Evolutionary conservation across 2,113 vertebrate species (phyloP).

Genomic region (Irena cyanogastra): DNA sequence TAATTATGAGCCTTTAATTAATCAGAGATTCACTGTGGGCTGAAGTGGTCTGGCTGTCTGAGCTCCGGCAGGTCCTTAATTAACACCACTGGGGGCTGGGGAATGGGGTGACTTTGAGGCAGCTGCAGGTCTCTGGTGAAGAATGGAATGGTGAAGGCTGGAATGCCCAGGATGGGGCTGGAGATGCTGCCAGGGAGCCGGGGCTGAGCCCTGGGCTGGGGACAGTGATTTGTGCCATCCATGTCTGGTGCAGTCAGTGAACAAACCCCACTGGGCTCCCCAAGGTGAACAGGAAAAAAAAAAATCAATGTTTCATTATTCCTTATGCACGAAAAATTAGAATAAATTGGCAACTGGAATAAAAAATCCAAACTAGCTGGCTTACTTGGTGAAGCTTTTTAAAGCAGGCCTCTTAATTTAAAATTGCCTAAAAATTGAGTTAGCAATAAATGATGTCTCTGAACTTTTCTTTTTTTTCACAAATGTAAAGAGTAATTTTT

Average conservation of each 20-base stretch:
- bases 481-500: neutral
- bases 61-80: conserved; percentile 15
- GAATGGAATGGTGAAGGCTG: neutral
- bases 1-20: conserved; percentile 59
- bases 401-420: neutral
- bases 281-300: neutral
- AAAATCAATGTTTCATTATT: neutral
- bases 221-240: rapidly evolving
- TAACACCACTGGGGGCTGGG: neutral
- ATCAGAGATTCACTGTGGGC: conserved; percentile 23
- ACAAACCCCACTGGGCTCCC: neutral
- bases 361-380: neutral
- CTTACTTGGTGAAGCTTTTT: neutral
- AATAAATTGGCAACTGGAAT: neutral
- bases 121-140: neutral
- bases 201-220: neutral
- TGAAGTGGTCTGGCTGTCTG: conserved; percentile 32
- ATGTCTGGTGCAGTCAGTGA: neutral
- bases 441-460: neutral
- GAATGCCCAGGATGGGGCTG: rapidly evolving
- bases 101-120: neutral
- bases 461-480: neutral
- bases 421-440: neutral
- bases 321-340: neutral
- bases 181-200: neutral